Base-by-base conservation (phyloP, 2,888 invertebrate species). In the Hoplodrina ambigua region DNA sequence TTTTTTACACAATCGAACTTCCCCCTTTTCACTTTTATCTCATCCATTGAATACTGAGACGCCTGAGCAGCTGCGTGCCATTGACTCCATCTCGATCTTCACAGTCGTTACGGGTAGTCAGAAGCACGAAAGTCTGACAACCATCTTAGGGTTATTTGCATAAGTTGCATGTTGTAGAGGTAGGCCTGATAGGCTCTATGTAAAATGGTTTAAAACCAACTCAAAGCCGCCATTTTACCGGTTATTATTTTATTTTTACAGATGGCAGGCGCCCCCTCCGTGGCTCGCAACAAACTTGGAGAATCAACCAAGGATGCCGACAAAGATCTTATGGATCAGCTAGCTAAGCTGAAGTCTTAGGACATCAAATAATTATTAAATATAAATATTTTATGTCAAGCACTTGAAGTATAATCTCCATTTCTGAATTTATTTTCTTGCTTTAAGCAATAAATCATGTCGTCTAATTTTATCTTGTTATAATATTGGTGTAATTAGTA, bases 281-380 rank as follows among this genome's bases (percentile, higher is more conserved):
- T 97, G n/a, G 96, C 96, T 2, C 94, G 96, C 53, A 96, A 96
- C 79, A 97, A 96, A 85, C 89, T 97, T 37, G 97, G 97, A 1
- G 91, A 92, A 17, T 96, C 96, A 15, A 96, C 96, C 0, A 94
- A 95, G 44, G 94, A 96, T 17, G 96, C 97, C 0, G 97, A 97
- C 87, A 97, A 97, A 72, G 98, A 98, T 72, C 96, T 98, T 69
- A 97, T 97, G 92, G 97, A 96, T 15, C 97, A 98, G 86, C 91
- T 98, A n/a, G 97, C 97, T 10, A 97, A 96, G 85, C 92, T 97
- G 11, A 94, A 96, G 72, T 96, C 96, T 41, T 90, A 91, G 72
- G 64, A 69, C 49, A 52, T 30, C 6, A 17, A 49, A 44, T 30
- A 53, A 55, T 55, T 46, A 25, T 37, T 30, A 33, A 54, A 59